Evolutionary conservation across 2,888 invertebrate species (phyloP), one percentile per base, ranked within the genome.

Genomic region (Heliconius cydno): DNA sequence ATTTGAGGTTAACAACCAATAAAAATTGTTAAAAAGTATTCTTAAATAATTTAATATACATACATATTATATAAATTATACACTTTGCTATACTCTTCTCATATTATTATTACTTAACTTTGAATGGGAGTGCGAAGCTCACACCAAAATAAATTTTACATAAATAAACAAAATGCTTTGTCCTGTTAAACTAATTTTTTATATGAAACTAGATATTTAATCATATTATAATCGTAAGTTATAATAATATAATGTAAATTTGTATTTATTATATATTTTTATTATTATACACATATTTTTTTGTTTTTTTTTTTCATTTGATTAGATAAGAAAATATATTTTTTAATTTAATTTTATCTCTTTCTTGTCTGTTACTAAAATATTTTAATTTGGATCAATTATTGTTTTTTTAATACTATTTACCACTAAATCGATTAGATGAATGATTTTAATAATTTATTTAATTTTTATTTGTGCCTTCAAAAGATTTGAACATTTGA

Each of bases 41-140:
- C 9, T n/a, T 60, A 60, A n/a, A 60, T 60, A 3, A 60, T 60
- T 57, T 57, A 57, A 19, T 19, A 57, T 22, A 57, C 22, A 57
- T 15, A 19, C 6, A 57, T 57, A 9, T 22, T 60, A n/a, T n/a
- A 57, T 57, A 57, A 57, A n/a, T 9, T 60, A n/a, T 60, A 60
- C 60, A n/a, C 10, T 60, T n/a, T 60, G 60, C 60, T 60, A n/a
- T 60, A 10, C 60, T 60, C 10, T 7, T n/a, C 60, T 60, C 12
- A 4, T 12, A 10, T 63, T n/a, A 63, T 22, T 25, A n/a, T 22
- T 25, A n/a, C 28, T 7, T 30, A 68, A 34, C 10, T n/a, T 46
- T 66, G 52, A 67, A 57, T 73, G 60, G 25, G 74, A 79, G 78
- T 75, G 78, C 68, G 46, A 74, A 78, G 78, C 74, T 79, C 46